Conservation (phyloP, 2,888 invertebrate species). For the Leucoptera coffeella region DNA sequence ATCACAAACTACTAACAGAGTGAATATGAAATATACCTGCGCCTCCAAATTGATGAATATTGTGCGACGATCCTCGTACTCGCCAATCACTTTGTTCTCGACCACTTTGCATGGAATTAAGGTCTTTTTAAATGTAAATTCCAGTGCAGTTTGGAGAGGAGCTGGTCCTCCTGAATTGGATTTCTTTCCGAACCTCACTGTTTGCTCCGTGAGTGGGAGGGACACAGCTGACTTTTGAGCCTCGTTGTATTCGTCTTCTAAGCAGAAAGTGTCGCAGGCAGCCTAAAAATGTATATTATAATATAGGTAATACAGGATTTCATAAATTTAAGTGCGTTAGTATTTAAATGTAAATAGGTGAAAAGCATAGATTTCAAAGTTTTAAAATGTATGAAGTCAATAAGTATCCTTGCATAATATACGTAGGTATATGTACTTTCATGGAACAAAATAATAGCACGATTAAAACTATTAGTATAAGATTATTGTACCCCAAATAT, state of each 20-base stretch:
- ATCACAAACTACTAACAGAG: too few relatives aligned
- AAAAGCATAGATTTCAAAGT: background rate
- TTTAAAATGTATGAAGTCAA: background rate
- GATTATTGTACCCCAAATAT: too few relatives aligned
- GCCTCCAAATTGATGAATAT: slow-evolving; percentile 55
- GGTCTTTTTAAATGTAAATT: slow-evolving; percentile 24
- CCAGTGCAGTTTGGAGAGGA: slow-evolving; percentile 20
- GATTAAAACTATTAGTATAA: too few relatives aligned
- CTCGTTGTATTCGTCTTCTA: slow-evolving; percentile 81
- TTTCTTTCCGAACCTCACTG: slow-evolving; percentile 63
- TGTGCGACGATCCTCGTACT: slow-evolving; percentile 47
- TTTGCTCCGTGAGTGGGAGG: slow-evolving; percentile 66
- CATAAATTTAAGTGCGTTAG: background rate
- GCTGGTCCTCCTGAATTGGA: slow-evolving; percentile 13
- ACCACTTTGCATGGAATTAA: slow-evolving; percentile 48
- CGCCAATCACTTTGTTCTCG: slow-evolving; percentile 52
- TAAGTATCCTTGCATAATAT: too few relatives aligned
- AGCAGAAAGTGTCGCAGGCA: slow-evolving; percentile 87
- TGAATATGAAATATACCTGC: slow-evolving; percentile 15
- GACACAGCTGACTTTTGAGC: slow-evolving; percentile 71
- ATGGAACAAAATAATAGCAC: too few relatives aligned
- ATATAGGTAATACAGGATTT: too few relatives aligned
- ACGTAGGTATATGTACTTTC: too few relatives aligned
- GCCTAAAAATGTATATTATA: slow-evolving; percentile 43
- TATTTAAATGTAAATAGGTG: background rate